These are phyloP conservation scores for Sebastes cheni DNA, from an alignment of 2,797 vertebrate species.

Conservation along the genomic window DNA sequence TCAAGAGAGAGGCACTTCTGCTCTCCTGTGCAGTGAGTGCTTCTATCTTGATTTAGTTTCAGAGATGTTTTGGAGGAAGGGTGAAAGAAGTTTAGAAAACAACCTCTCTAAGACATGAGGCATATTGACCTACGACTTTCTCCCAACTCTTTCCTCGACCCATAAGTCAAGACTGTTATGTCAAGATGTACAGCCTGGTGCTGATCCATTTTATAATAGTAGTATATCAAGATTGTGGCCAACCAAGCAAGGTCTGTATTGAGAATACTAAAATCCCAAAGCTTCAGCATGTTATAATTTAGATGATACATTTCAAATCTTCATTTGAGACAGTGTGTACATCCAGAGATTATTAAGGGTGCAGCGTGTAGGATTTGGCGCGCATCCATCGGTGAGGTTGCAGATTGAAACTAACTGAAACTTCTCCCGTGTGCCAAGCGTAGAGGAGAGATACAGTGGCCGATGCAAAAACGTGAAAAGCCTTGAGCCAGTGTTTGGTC, in stretches of 20 bases:
- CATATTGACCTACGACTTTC: not conserved
- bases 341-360: not conserved
- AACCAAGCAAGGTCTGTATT: not conserved
- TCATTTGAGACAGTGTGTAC: not conserved
- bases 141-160: not conserved
- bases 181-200: not conserved
- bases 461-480: no score
- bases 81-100: not conserved
- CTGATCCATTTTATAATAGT: not conserved
- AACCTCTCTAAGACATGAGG: not conserved
- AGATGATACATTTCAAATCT: not conserved
- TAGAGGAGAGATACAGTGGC: fast-evolving
- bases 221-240: not conserved
- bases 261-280: not conserved
- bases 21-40: not conserved
- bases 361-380: no score
- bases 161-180: not conserved
- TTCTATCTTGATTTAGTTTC: conserved; percentile 14
- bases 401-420: no score
- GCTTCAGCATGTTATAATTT: not conserved
- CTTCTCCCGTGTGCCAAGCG: no score
- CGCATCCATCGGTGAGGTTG: no score
- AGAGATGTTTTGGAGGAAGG: conserved; percentile 4
- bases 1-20: conserved; percentile 14
- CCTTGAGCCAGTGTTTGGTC: no score